Evolutionary conservation across 2,113 vertebrate genomes (phyloP).

Genomic region (Paramormyrops kingsleyae): DNA sequence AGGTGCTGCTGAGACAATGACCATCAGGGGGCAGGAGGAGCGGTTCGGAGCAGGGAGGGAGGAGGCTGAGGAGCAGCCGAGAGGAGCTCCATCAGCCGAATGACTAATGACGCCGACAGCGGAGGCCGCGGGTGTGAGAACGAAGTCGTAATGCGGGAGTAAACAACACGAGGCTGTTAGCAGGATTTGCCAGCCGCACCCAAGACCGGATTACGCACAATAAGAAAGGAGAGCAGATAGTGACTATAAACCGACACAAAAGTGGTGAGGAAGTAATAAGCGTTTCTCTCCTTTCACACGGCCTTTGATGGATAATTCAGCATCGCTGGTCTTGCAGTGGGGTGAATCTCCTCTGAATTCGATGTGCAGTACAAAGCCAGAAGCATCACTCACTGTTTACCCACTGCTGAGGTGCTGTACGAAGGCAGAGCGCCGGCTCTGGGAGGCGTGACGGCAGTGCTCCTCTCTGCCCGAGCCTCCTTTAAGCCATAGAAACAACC

Average conservation of each 20-base stretch:
- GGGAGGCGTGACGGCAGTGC: conserved; percentile 28
- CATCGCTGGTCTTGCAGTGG: conserved; percentile 41
- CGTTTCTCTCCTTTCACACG: conserved; percentile 50
- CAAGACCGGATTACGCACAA: conserved; percentile 33
- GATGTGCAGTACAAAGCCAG: conserved; percentile 19
- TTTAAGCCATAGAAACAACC: background rate
- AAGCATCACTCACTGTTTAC: conserved; percentile 37
- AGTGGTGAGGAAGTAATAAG: conserved; percentile 53
- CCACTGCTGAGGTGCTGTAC: conserved; percentile 45
- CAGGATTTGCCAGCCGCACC: conserved; percentile 15
- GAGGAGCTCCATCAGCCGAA: background rate
- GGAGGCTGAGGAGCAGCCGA: background rate
- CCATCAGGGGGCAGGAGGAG: conserved; percentile 63
- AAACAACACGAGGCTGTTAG: conserved; percentile 31
- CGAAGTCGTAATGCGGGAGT: conserved; percentile 31
- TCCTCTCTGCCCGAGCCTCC: background rate
- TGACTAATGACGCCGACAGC: background rate
- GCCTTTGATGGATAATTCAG: conserved; percentile 71
- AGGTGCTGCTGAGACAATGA: conserved; percentile 38
- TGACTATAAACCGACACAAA: conserved; percentile 40
- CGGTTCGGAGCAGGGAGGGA: conserved; percentile 52
- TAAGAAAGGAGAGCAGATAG: conserved; percentile 31
- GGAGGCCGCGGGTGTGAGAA: conserved; percentile 34
- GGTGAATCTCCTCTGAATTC: conserved; percentile 51
- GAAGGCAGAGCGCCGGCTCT: conserved; percentile 43